Conservation (phyloP, 1,140 invertebrate species). For the Caenorhabditis brenneri region DNA sequence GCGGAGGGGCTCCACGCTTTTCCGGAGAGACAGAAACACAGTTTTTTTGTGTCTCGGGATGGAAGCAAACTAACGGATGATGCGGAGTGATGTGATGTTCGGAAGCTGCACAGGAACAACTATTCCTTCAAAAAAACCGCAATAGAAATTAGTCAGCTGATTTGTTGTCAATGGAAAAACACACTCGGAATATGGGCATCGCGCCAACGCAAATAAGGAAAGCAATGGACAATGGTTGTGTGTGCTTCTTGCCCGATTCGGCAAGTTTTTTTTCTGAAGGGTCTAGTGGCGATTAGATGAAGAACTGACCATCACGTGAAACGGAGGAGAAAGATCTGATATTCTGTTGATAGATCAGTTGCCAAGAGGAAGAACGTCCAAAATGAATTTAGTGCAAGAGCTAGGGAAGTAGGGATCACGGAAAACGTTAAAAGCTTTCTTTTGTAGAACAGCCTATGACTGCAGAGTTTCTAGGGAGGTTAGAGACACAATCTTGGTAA, state of each 20-base stretch:
- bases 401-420: not conserved
- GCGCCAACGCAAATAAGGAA: conserved; percentile 32
- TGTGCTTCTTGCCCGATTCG: conserved; percentile 6
- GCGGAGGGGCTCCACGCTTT: conserved; percentile 29
- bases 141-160: conserved; percentile 40
- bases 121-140: not conserved
- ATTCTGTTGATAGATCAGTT: not conserved
- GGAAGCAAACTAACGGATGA: not conserved
- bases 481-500: too few species aligned
- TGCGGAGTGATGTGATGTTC: conserved; percentile 37
- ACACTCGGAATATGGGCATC: conserved; percentile 28
- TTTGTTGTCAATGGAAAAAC: not conserved
- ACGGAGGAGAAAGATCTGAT: not conserved
- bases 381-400: not conserved
- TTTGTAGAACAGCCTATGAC: too few species aligned
- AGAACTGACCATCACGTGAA: conserved; percentile 5
- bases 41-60: not conserved
- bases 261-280: conserved; percentile 15
- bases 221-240: not conserved
- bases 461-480: too few species aligned
- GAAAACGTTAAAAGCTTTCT: too few species aligned
- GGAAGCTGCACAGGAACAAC: conserved; percentile 14
- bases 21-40: conserved; percentile 3
- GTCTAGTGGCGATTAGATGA: not conserved
- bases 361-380: not conserved